Conservation (phyloP, 2,888 invertebrate genomes). For the Lasius platythorax region DNA sequence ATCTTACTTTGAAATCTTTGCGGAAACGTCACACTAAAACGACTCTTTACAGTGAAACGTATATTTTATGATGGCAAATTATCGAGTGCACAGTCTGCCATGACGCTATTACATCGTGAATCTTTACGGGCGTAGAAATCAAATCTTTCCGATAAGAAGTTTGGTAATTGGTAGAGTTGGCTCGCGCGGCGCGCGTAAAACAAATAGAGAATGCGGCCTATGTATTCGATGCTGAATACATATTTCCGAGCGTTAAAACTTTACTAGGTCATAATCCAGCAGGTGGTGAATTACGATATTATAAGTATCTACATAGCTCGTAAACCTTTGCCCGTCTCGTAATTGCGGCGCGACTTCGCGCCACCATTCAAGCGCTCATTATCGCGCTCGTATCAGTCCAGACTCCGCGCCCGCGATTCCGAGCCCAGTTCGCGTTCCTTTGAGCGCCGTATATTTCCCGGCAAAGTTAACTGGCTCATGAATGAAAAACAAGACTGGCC, state of each 20-base stretch:
- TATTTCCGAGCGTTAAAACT: slow-evolving; percentile 35
- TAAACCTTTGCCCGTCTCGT: slow-evolving; percentile 28
- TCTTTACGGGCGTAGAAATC: slow-evolving; percentile 21
- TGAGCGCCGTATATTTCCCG: slow-evolving; percentile 28
- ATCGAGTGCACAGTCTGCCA: neutral
- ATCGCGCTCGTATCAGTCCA: slow-evolving; percentile 41
- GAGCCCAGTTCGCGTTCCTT: slow-evolving; percentile 10
- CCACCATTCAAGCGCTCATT: slow-evolving; percentile 11
- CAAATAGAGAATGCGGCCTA: neutral
- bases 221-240: neutral
- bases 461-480: slow-evolving; percentile 34
- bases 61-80: slow-evolving; percentile 24
- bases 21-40: slow-evolving; percentile 6
- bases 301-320: slow-evolving; percentile 21
- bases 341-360: slow-evolving; percentile 32
- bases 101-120: neutral
- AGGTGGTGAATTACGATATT: slow-evolving; percentile 39
- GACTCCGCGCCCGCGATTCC: neutral
- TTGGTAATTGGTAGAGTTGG: neutral
- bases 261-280: slow-evolving; percentile 47
- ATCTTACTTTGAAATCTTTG: neutral
- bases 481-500: slow-evolving; percentile 40
- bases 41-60: slow-evolving; percentile 4
- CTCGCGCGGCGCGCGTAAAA: neutral
- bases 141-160: slow-evolving; percentile 19